Evolutionary conservation across 2,797 vertebrate genomes (phyloP).

Genomic region (Sebastes flavidus): DNA sequence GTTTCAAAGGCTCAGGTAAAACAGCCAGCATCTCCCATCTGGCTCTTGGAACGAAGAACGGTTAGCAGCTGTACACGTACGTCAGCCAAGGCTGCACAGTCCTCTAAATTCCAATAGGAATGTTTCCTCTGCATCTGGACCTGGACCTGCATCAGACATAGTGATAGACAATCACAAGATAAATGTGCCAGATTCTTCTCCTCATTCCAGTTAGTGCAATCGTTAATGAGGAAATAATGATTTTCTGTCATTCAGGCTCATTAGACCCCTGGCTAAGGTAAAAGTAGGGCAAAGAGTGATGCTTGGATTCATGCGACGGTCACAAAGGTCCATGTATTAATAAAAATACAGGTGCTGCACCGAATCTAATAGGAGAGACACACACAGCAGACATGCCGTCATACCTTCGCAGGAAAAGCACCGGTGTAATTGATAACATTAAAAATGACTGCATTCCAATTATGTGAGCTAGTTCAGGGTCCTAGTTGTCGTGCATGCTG

Average conservation of each 20-base stretch:
- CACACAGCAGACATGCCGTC: background rate
- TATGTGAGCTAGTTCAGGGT: too few relatives aligned
- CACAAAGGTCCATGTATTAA: background rate
- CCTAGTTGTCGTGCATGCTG: too few relatives aligned
- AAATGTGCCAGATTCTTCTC: background rate
- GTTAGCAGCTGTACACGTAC: background rate
- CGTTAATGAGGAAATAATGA: background rate
- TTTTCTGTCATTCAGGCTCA: background rate
- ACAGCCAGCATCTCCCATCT: background rate
- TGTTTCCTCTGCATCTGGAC: background rate
- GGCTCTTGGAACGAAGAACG: background rate
- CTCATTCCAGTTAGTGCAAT: background rate
- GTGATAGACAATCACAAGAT: background rate
- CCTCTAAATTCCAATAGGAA: background rate
- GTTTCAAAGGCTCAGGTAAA: background rate
- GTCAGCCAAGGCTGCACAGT: background rate
- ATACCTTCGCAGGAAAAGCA: background rate
- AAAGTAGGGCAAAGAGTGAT: too few relatives aligned
- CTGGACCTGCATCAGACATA: background rate
- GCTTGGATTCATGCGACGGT: background rate
- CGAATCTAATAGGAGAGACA: background rate
- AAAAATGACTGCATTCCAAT: background rate
- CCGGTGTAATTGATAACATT: background rate
- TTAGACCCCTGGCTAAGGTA: background rate
- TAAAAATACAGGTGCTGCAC: too few relatives aligned